These are phyloP conservation scores for Melanerpes aurifrons DNA, from an alignment of 2,113 vertebrate species.

Conservation along the genomic window DNA sequence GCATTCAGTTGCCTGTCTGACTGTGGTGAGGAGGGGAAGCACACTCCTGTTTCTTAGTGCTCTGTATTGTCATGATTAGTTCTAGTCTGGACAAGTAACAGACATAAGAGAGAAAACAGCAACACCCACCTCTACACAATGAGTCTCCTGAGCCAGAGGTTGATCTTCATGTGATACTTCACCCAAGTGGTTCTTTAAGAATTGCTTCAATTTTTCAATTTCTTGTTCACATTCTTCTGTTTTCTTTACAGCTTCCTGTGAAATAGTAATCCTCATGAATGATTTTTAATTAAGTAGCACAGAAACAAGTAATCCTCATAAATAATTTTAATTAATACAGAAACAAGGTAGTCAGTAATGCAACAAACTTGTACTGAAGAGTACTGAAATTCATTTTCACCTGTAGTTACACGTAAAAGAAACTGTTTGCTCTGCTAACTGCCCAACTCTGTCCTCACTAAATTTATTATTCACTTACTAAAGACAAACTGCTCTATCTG, in stretches of 20 bases:
- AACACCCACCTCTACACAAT: slow-evolving; percentile 66
- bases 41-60: background rate
- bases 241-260: slow-evolving; percentile 76
- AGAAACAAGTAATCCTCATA: background rate
- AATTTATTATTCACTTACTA: background rate
- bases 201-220: slow-evolving; percentile 72
- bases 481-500: background rate
- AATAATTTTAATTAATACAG: background rate
- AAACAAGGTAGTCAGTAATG: background rate
- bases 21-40: background rate
- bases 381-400: background rate
- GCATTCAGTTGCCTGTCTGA: background rate
- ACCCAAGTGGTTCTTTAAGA: slow-evolving; percentile 59
- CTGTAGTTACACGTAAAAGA: background rate
- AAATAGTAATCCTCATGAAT: background rate
- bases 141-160: background rate
- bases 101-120: background rate
- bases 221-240: slow-evolving; percentile 73
- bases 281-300: too few relatives aligned
- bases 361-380: background rate
- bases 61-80: background rate
- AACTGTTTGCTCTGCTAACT: background rate
- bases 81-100: background rate
- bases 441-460: background rate
- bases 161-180: slow-evolving; percentile 53